phyloP scores from a whole-genome alignment of 2,113 vertebrate genomes.

The Collichthys lucidus region DNA sequence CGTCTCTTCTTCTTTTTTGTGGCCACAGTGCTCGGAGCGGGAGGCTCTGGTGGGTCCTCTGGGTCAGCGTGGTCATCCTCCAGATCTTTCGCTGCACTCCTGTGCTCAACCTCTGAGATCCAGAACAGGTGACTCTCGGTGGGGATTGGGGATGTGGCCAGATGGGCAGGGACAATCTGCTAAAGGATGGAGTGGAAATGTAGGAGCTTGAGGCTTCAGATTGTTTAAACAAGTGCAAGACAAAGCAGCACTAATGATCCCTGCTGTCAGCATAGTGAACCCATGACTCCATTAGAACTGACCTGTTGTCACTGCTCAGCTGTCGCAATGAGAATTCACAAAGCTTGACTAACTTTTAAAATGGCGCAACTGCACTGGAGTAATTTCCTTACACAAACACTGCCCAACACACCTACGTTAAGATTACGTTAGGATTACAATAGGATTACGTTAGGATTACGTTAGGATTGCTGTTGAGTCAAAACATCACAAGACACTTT shows the following conservation, averaged over 20 bases:
- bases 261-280: neutral
- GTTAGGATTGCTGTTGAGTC: neutral
- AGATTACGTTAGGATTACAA: neutral
- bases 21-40: constrained; percentile 75
- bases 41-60: constrained; percentile 82
- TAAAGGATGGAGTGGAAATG: constrained; percentile 45
- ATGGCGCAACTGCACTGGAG: constrained; percentile 11
- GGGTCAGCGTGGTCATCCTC: constrained; percentile 81
- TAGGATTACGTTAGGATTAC: neutral
- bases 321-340: neutral
- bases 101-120: constrained; percentile 82
- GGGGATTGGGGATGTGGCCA: constrained; percentile 96
- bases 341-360: constrained; percentile 17
- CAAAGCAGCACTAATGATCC: constrained; percentile 12
- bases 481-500: neutral
- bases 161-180: constrained; percentile 94
- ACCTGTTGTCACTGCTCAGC: constrained; percentile 1
- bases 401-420: neutral
- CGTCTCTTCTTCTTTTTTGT: constrained; percentile 95
- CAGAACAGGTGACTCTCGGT: constrained; percentile 94
- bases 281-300: constrained; percentile 3
- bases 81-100: constrained; percentile 63
- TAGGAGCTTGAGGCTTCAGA: neutral
- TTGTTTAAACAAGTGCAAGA: neutral
- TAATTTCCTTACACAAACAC: constrained; percentile 9